Conservation (phyloP, 2,888 invertebrate species). For the Beris chalybata region DNA sequence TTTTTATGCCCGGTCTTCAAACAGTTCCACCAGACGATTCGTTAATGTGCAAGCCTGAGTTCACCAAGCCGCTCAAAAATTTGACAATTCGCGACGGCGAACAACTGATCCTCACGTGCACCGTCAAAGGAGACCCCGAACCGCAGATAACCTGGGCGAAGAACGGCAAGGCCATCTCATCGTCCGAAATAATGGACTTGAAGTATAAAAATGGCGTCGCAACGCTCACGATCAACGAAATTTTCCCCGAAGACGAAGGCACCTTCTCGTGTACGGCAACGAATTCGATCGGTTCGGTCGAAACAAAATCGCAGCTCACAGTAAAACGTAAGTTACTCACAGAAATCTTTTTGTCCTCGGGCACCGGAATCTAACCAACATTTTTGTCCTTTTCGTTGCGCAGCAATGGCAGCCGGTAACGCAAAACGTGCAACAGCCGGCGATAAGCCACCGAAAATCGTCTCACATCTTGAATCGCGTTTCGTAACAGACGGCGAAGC, state of each 20-base stretch:
- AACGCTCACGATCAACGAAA: constrained; percentile 84
- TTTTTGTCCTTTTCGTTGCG: not conserved
- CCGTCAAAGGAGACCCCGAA: constrained; percentile 90
- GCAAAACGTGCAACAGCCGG: constrained; percentile 48
- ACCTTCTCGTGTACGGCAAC: constrained; percentile 87
- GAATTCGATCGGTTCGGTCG: constrained; percentile 84
- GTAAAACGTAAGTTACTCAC: constrained; percentile 71
- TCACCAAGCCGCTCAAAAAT: constrained; percentile 75
- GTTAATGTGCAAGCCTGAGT: constrained; percentile 83
- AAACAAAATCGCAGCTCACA: constrained; percentile 81
- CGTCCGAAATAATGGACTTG: constrained; percentile 83
- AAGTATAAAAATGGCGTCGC: constrained; percentile 91
- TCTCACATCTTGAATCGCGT: constrained; percentile 80
- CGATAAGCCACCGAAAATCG: constrained; percentile 84
- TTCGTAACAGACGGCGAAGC: constrained; percentile 87
- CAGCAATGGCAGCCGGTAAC: constrained; percentile 33
- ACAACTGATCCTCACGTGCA: constrained; percentile 76
- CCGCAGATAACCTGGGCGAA: constrained; percentile 90
- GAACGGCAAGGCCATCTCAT: constrained; percentile 73
- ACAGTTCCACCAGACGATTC: constrained; percentile 85
- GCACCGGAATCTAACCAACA: not conserved
- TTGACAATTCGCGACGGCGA: constrained; percentile 86
- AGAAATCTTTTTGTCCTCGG: not conserved
- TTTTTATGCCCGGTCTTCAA: constrained; percentile 10
- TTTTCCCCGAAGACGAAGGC: constrained; percentile 94